phyloP scores from a whole-genome alignment of 2,797 vertebrate genomes.

The Sebastes kiyomatsui region DNA sequence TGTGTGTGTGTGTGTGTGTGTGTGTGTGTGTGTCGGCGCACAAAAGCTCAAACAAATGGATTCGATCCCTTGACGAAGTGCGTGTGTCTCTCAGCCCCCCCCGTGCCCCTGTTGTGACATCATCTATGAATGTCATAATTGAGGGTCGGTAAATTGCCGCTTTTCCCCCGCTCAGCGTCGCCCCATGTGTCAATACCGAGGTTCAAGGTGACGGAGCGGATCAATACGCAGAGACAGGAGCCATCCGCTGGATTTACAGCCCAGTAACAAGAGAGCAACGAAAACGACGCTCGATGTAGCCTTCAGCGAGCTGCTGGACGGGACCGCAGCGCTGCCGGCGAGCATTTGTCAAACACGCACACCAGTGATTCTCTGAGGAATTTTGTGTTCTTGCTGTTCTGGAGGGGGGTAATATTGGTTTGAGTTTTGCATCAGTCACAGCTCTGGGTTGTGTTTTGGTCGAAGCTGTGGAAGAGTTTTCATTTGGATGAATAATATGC shows the following conservation, averaged over 20 bases:
- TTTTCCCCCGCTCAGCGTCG: conserved; percentile 80
- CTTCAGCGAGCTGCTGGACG: conserved; percentile 85
- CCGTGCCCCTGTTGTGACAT: conserved; percentile 89
- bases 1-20: too few species aligned
- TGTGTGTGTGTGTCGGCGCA: conserved; percentile 3
- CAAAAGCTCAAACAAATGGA: conserved; percentile 70
- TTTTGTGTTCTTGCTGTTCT: conserved; percentile 39
- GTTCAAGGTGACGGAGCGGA: conserved; percentile 99
- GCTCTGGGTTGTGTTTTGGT: not conserved
- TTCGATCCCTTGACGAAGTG: conserved; percentile 59
- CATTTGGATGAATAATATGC: conserved; percentile 6
- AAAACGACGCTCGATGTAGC: conserved; percentile 91
- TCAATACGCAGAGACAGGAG: conserved; percentile 97
- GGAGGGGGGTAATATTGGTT: conserved; percentile 15
- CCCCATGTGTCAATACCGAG: conserved; percentile 99
- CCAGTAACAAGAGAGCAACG: conserved; percentile 95
- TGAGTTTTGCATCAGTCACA: conserved; percentile 25
- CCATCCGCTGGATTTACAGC: conserved; percentile 99
- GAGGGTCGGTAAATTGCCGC: conserved; percentile 93
- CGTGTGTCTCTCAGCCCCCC: conserved; percentile 54
- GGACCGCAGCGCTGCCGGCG: conserved; percentile 81
- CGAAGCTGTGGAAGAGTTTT: conserved; percentile 5
- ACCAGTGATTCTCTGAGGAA: conserved; percentile 59
- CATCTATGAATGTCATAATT: conserved; percentile 99
- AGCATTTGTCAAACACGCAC: conserved; percentile 67